phyloP scores from a whole-genome alignment of 1,140 invertebrate genomes.

The Psilanteris sp. region DNA sequence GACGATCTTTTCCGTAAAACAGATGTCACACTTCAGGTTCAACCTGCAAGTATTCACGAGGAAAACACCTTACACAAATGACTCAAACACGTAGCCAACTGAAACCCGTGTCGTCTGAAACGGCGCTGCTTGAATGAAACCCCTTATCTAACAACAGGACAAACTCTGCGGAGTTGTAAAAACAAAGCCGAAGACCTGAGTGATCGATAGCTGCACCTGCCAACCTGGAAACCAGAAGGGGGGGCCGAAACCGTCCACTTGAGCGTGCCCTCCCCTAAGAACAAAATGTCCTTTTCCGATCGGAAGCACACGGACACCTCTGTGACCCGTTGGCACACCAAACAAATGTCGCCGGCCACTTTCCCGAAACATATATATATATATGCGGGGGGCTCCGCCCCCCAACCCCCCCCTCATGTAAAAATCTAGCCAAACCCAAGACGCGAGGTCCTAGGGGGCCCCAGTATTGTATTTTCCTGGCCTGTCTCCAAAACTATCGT shows the following conservation, averaged over 20 bases:
- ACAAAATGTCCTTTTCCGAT: slow-evolving; percentile 7
- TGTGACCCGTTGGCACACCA: slow-evolving; percentile 33
- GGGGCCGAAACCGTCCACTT: slow-evolving; percentile 10
- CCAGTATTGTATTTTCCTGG: no score
- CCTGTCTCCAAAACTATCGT: no score
- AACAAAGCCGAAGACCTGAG: slow-evolving; percentile 25
- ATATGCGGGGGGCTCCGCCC: no score
- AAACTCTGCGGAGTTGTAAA: background rate
- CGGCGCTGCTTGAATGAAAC: background rate
- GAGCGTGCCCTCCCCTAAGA: slow-evolving; percentile 1
- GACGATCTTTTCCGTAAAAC: no score
- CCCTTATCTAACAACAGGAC: background rate
- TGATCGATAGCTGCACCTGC: slow-evolving; percentile 31
- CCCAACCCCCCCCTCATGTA: no score
- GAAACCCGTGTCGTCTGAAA: background rate
- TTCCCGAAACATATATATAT: slow-evolving; percentile 27
- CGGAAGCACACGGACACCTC: slow-evolving; percentile 6
- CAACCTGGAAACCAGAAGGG: background rate
- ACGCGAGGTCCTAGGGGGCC: no score
- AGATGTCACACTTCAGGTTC: no score
- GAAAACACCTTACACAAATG: no score
- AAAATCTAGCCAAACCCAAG: no score
- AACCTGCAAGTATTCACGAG: background rate
- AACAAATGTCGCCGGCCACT: slow-evolving; percentile 13
- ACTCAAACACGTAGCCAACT: background rate